These are phyloP conservation scores for Muscidifurax raptorellus DNA, from an alignment of 1,140 invertebrate genomes.

Conservation along the genomic window DNA sequence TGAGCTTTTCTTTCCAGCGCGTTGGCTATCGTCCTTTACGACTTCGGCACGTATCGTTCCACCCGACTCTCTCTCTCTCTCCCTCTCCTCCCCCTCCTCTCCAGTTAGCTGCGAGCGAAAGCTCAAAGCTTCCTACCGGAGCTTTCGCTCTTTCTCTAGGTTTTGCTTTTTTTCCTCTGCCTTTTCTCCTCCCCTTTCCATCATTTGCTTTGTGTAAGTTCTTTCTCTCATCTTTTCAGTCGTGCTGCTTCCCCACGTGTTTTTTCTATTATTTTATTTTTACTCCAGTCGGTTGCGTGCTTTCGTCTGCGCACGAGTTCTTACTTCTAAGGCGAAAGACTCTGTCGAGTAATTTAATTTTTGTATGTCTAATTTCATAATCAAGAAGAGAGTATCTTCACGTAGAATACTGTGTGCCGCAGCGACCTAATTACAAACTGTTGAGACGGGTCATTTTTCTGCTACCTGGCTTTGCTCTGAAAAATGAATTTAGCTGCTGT, in stretches of 20 bases:
- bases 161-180: background rate
- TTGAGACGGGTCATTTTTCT: too few species aligned
- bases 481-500: too few species aligned
- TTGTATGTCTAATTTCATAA: background rate
- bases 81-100: background rate
- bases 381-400: background rate
- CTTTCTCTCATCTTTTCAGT: conserved; percentile 11
- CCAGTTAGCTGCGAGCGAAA: background rate
- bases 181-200: background rate
- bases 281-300: background rate
- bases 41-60: conserved; percentile 56
- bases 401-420: too few species aligned
- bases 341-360: background rate
- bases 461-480: too few species aligned
- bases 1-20: conserved; percentile 58
- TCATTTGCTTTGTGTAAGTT: conserved; percentile 41
- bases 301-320: background rate
- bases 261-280: background rate
- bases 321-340: background rate
- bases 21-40: conserved; percentile 46
- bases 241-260: background rate
- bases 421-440: background rate
- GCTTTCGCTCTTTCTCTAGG: background rate
- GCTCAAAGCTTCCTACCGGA: conserved; percentile 22
- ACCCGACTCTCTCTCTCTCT: conserved; percentile 18